Evolutionary conservation across 1,140 invertebrate genomes (phyloP), one percentile per base, ranked within the genome.

Genomic region (Campoletis sonorensis): DNA sequence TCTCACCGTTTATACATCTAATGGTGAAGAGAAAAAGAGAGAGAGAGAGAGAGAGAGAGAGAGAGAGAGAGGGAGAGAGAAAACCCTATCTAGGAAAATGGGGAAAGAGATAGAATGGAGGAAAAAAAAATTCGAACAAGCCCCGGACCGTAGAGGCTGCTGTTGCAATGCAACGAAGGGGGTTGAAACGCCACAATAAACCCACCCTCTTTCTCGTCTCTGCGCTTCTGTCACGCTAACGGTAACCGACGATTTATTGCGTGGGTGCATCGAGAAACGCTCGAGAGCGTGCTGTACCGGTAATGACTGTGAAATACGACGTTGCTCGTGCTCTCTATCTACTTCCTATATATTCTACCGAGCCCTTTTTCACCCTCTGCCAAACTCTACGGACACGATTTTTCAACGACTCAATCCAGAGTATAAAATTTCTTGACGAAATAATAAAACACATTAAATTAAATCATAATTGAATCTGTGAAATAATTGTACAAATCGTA

Each of bases 221-320:
- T 21, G 61, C 23, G 40, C 49, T 30, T 80, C 82, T 71, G 75
- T 84, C 82, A 84, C 82, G 84, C 84, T 86, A 87, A 87, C 85
- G 85, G 88, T 88, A 87, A 87, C 81, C 86, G 81, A 87, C 85
- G 88, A 91, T 90, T 91, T 90, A 90, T 91, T 87, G 85, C 86
- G 76, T 84, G 85, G 72, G 86, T 82, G 85, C 85, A 84, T 23
- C 23, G 61, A 26, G 61, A 26, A 64, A 85, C 83, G 85, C 83
- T 85, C 84, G 84, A 82, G 86, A 86, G 87, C 83, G 83, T 84
- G 84, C 88, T 87, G 89, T 90, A 89, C 37, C 87, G 86, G 87
- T 90, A 90, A 91, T 90, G 87, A 89, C 86, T 88, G 87, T 90
- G 88, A 91, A 90, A 90, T 91, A 90, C 87, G 87, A 89, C 83